Percentiles rank a stretch among this genome's conserved stretches.
Conservation (phyloP, 2,113 vertebrate species). For the Periophthalmodon schlosseri region DNA sequence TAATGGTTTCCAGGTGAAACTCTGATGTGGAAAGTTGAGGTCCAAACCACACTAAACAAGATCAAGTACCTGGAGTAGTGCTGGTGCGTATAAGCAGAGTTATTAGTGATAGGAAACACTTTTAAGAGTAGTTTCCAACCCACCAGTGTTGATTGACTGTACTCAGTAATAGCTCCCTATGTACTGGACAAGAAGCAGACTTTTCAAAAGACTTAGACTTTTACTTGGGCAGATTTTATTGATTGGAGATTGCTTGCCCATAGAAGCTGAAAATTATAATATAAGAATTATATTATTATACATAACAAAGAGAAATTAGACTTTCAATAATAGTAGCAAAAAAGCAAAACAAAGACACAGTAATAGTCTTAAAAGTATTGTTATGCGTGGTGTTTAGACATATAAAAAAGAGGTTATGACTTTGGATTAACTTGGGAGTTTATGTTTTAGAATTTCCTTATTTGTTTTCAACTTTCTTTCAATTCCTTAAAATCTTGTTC, state of each 20-base stretch:
- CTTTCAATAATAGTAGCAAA: too few species aligned
- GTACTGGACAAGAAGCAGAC: background rate
- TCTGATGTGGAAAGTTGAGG: slow-evolving; percentile 5
- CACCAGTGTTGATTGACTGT: background rate
- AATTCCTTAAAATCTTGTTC: too few species aligned
- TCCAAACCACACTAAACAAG: background rate
- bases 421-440: background rate
- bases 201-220: too few species aligned
- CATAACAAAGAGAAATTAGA: too few species aligned
- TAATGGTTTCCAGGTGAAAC: slow-evolving; percentile 47
- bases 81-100: background rate
- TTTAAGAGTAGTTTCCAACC: background rate
- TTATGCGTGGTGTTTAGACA: background rate
- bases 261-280: too few species aligned
- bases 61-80: background rate
- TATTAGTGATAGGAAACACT: background rate
- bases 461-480: too few species aligned
- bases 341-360: too few species aligned
- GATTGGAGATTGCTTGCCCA: too few species aligned
- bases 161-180: background rate
- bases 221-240: too few species aligned
- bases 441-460: too few species aligned
- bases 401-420: background rate
- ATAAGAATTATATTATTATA: too few species aligned
- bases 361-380: background rate